These are phyloP conservation scores for Aldabrachelys gigantea DNA, from an alignment of 2,113 vertebrate species.

Conservation along the genomic window DNA sequence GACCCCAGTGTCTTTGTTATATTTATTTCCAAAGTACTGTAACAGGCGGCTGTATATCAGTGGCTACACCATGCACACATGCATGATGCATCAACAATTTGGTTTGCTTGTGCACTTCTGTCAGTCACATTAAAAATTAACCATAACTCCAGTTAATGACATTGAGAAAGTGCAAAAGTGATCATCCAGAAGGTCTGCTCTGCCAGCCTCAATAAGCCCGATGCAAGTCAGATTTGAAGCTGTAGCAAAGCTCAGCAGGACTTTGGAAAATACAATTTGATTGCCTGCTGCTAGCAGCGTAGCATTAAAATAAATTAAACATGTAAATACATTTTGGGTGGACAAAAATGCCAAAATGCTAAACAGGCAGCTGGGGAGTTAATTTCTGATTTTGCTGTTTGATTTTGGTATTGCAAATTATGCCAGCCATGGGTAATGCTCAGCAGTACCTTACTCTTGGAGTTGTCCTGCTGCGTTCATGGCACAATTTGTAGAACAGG, in stretches of 20 bases:
- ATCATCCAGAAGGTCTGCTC: neutral
- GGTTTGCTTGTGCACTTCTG: neutral
- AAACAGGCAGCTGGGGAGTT: neutral
- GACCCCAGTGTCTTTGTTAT: neutral
- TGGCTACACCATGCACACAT: accelerated
- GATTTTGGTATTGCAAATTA: neutral
- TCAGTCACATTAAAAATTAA: neutral
- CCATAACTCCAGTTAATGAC: neutral
- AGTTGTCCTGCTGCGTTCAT: neutral
- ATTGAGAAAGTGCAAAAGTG: neutral
- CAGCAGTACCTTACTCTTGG: accelerated
- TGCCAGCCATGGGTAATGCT: neutral
- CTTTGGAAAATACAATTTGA: neutral
- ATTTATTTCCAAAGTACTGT: neutral
- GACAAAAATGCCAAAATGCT: accelerated
- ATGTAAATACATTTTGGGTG: neutral
- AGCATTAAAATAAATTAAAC: neutral
- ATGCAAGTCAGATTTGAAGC: accelerated
- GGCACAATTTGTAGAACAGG: neutral
- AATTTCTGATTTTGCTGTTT: neutral
- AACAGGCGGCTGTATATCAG: accelerated
- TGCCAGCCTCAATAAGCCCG: neutral
- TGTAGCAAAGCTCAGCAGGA: accelerated
- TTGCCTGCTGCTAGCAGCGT: neutral
- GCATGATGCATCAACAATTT: neutral